Evolutionary conservation across 2,113 vertebrate genomes (phyloP), one percentile per base, ranked within the genome.

Genomic region (Ochotona princeps): DNA sequence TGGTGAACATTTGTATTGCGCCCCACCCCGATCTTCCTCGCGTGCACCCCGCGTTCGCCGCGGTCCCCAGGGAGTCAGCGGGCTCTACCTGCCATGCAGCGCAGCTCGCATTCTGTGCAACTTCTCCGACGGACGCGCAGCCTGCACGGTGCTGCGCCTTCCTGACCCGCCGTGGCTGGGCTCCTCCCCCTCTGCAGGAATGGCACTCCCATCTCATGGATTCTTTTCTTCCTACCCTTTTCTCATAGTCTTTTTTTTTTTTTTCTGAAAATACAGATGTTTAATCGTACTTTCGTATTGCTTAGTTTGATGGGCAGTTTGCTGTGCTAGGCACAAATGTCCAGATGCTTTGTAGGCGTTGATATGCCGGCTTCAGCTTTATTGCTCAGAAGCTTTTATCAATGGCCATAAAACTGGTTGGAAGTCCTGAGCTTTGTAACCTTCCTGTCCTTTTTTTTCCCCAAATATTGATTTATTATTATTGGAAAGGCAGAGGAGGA

Each of bases 271-370:
- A 47, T 66, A 12, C 57, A 32, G 17, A 23, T 67, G 9, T 11
- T 6, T 57, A n/a, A 49, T 61, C 11, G 7, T n/a, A 38, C 18
- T 32, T 87, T 73, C 86, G 26, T 65, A 76, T 87, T n/a, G 72
- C 54, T 65, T 17, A 80, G 12, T 30, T 89, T 79, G 35, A 26
- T 66, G 44, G 76, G 38, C 23, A 47, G 78, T n/a, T 76, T 38
- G 38, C 83, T 69, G 63, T 70, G 51, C 44, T 79, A 51, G 78
- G 60, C 83, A 92, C 92, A 92, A 92, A 92, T 95, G 20, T 75
- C 49, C 74, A 67, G n/a, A 9, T 69, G 73, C 69, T 92, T 93
- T 83, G 65, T 89, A 69, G 57, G 12, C 57, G 32, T 57, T 38
- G 35, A 23, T 93, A 60, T 38, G 65, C 5, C 14, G 35, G 5